A percentile compares a stretch with the other conserved stretches of the same genome.
phyloP scores from a whole-genome alignment of 1,140 invertebrate genomes.

The Cydia fagiglandana region DNA sequence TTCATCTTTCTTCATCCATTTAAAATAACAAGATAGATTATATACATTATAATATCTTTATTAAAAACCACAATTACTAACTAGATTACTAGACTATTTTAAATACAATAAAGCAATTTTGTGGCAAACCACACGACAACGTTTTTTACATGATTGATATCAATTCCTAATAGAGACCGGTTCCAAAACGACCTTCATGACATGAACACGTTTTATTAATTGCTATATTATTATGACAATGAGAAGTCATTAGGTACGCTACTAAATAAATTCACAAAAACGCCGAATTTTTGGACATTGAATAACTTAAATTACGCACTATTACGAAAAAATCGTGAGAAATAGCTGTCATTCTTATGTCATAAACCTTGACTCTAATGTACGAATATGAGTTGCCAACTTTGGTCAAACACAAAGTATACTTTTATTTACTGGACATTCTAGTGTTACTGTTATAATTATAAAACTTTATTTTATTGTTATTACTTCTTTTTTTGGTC shows the following conservation, averaged over 20 bases:
- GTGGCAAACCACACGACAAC: neutral
- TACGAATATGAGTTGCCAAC: slow-evolving; percentile 23
- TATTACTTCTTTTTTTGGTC: neutral
- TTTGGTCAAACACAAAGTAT: neutral
- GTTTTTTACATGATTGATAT: neutral
- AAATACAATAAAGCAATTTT: neutral
- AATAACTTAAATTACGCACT: slow-evolving; percentile 10
- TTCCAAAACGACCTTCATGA: slow-evolving; percentile 8
- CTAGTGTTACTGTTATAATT: slow-evolving; percentile 12
- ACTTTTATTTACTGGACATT: neutral
- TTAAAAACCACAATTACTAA: neutral
- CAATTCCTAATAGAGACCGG: neutral
- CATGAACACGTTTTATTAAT: slow-evolving; percentile 22
- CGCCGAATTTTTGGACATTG: neutral
- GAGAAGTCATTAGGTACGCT: slow-evolving; percentile 2
- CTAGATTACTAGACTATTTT: neutral
- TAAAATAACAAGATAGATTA: neutral
- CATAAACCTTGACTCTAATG: slow-evolving; percentile 24
- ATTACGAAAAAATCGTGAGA: slow-evolving; percentile 30
- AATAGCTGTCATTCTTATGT: slow-evolving; percentile 29
- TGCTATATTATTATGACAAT: slow-evolving; percentile 5
- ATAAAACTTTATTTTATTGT: neutral
- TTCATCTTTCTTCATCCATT: no score
- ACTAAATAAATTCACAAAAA: slow-evolving; percentile 10
- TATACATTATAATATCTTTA: neutral